Evolutionary conservation across 1,140 invertebrate species (phyloP).

Genomic region (Heliconius nattereri): DNA sequence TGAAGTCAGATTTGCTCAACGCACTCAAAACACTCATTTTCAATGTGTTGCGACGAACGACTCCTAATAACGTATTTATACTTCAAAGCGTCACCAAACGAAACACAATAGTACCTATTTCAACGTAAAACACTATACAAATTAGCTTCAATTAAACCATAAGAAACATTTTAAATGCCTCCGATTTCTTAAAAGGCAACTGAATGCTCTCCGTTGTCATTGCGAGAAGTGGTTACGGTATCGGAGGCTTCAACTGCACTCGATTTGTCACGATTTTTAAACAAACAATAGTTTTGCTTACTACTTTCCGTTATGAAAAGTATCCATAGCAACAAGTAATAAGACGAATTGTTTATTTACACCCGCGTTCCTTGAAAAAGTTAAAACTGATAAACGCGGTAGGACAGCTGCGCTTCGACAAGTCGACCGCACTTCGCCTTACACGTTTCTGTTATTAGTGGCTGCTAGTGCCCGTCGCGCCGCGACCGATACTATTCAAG

Average conservation of each 20-base stretch:
- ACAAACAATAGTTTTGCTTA: slow-evolving; percentile 78
- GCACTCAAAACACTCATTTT: slow-evolving; percentile 80
- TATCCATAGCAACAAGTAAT: slow-evolving; percentile 50
- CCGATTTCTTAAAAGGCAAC: slow-evolving; percentile 79
- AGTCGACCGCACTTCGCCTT: slow-evolving; percentile 80
- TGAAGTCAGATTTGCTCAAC: slow-evolving; percentile 76
- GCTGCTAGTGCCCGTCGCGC: slow-evolving; percentile 50
- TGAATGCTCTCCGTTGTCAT: slow-evolving; percentile 79
- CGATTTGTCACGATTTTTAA: slow-evolving; percentile 66
- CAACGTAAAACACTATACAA: slow-evolving; percentile 72
- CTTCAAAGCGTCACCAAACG: slow-evolving; percentile 70
- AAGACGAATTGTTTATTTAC: slow-evolving; percentile 75
- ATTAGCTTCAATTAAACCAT: slow-evolving; percentile 72
- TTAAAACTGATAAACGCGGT: slow-evolving; percentile 72
- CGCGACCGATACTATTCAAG: slow-evolving; percentile 63
- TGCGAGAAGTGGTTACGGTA: slow-evolving; percentile 78
- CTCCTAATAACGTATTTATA: slow-evolving; percentile 61
- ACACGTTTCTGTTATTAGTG: slow-evolving; percentile 74
- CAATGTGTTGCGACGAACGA: slow-evolving; percentile 77
- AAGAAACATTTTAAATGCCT: slow-evolving; percentile 79
- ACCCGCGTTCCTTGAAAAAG: slow-evolving; percentile 74
- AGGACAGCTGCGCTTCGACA: slow-evolving; percentile 77
- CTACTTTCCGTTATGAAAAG: slow-evolving; percentile 71
- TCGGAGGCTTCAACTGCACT: slow-evolving; percentile 64
- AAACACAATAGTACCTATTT: slow-evolving; percentile 75